Base-by-base conservation (phyloP, 2,888 invertebrate species). In the Drosophila antonietae region DNA sequence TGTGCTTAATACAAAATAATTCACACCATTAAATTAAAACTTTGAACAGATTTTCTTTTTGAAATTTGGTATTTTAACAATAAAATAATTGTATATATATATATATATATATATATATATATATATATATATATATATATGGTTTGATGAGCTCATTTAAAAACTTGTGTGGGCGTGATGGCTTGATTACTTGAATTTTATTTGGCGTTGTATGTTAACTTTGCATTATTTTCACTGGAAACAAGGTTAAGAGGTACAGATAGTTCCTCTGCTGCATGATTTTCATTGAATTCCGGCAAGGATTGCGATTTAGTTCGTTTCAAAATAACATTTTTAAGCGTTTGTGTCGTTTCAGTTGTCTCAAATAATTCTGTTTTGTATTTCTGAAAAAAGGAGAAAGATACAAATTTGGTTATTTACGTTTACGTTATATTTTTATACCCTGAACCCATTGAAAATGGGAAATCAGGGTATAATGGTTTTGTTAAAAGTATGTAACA, bases 201-300 rank as follows among this genome's bases (percentile, higher is more conserved):
- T 90, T 89, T 89, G 88, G 89, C 86, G 86, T 83, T 86, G 77
- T 86, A 90, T 88, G 88, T 83, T 84, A 88, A 84, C 82, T 89
- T 90, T 74, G 84, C 78, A 78, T 78, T 90, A 75, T 81, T 90
- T 77, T 90, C 89, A 90, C 89, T 89, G 86, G 89, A 89, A 78
- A 89, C 89, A 78, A 89, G 90, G 72, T 89, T 89, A 66, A 89
- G 90, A 78, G 89, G 90, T 75, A 87, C 84, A 68, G 87, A 81
- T 43, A 88, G 75, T 64, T 89, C 89, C 69, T 88, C 83, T 68
- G 74, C 77, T 74, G 85, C 78, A 68, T 81, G 75, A 64, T 69
- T 73, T 61, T 83, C 75, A 73, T 79, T 88, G 70, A 80, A 73
- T 62, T 79, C 82, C 66, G 80, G 69, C 61, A 85, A 80, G 58